Base-by-base conservation (phyloP, 2,888 invertebrate genomes). In the Agonum fuliginosum region DNA sequence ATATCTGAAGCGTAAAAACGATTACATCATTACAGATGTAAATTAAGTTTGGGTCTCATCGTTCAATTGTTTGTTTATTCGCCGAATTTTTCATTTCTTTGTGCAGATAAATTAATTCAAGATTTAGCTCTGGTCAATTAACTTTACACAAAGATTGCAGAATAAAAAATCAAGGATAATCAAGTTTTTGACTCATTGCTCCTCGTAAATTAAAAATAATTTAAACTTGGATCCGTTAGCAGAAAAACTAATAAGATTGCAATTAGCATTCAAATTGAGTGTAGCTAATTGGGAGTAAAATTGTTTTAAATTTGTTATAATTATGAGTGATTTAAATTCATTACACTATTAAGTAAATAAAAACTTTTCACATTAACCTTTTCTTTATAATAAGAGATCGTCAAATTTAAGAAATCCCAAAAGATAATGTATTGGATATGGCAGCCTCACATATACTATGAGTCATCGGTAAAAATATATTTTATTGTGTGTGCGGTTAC, bases 231-330 rank as follows among this genome's bases (percentile, higher is more conserved):
- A 54, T n/a, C 51, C 22, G 51, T 6, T 51, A 24, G 3, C n/a
- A n/a, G 3, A 54, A 54, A 24, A 27, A 0, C 5, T 54, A 54
- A 22, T 54, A 43, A 17, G 43, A 5, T 14, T 5, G 14, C 14
- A 43, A 43, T 43, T 43, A 48, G 20, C 48, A 54, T 54, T n/a
- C 12, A 54, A 54, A 54, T 54, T 54, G 24, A 54, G 54, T n/a
- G n/a, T 19, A 48, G 6, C n/a, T 54, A 54, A 54, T 54, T 54
- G 54, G n/a, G 54, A n/a, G 12, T 24, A 1, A 17, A 37, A 54
- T 20, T 24, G 24, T 54, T 54, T 24, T n/a, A 54, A 12, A 54
- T 54, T 54, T 54, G 24, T 22, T 24, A 3, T 54, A 24, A 54
- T 54, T 54, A 24, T 22, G 43, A 1, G 5, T n/a, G 14, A n/a